Evolutionary conservation across 1,140 invertebrate species (phyloP), one percentile per base, ranked within the genome.

Genomic region (Tribolium castaneum): DNA sequence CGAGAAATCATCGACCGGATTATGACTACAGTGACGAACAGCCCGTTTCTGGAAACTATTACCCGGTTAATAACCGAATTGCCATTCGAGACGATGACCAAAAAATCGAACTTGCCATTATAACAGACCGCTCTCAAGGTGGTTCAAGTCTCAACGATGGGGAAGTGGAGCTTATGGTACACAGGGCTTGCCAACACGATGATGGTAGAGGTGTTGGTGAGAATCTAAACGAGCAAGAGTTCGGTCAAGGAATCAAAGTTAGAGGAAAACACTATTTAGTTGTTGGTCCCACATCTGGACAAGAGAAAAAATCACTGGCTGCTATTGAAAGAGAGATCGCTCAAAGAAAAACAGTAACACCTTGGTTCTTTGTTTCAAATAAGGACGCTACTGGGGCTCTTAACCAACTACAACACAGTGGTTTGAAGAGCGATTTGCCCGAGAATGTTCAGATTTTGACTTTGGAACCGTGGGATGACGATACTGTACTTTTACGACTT

Each of bases 141-240:
- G 97, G 96, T 0, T 88, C 91, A 1, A 96, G 95, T 81, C 87
- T 97, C 12, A 82, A 87, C 0, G 92, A 92, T 82, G 95, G 95
- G 0, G 89, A 94, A 83, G 83, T 96, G 6, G 94, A 96, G 85
- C 82, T 96, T 0, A 96, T 96, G 95, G 91, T 95, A 85, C 98
- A 99, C 85, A 90, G 98, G 78, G 89, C 97, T 70, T 87, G 97
- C 14, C 82, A 98, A 0, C 88, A 91, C 74, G 98, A 99, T 84
- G 98, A 99, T 87, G 93, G 92, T 0, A 97, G 97, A 82, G 98
- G 98, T 5, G 97, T 99, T 0, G 94, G 90, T 0, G 98, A 99
- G 89, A 91, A 97, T 0, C 86, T 99, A 0, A 96, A 99, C 85
- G 98, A 99, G 88, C 90, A 90, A 3, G 96, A 92, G 0, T 92